phyloP scores from a whole-genome alignment of 2,113 vertebrate species.

The Brachionichthys hirsutus region DNA sequence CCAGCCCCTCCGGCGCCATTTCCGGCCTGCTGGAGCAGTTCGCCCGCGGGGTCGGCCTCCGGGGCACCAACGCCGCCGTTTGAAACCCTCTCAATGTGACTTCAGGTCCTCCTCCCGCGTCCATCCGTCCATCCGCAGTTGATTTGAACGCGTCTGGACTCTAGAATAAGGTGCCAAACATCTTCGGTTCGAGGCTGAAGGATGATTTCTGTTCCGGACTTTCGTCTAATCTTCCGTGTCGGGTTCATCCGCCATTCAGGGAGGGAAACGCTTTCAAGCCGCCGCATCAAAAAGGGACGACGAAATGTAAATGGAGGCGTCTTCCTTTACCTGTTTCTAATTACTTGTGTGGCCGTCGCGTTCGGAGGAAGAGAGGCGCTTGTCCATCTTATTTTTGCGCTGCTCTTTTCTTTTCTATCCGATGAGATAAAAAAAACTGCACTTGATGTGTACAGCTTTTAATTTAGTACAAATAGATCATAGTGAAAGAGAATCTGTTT shows the following conservation, averaged over 20 bases:
- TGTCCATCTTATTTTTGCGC: conserved; percentile 23
- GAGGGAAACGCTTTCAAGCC: conserved; percentile 35
- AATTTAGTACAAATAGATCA: no score
- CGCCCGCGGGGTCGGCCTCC: conserved; percentile 89
- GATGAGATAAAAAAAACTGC: conserved; percentile 8
- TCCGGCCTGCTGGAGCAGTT: conserved; percentile 95
- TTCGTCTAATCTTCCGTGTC: not conserved
- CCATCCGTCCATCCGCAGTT: conserved; percentile 13
- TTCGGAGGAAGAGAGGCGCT: not conserved
- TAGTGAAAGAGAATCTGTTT: no score
- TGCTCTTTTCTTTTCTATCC: conserved; percentile 18
- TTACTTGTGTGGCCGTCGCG: conserved; percentile 2
- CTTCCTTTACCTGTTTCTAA: not conserved
- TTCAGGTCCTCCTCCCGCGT: conserved; percentile 17
- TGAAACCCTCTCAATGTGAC: conserved; percentile 69
- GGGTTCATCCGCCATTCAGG: conserved; percentile 15
- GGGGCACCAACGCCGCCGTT: conserved; percentile 83
- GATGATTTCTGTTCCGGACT: conserved; percentile 17
- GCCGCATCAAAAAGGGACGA: conserved; percentile 59
- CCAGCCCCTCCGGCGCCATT: conserved; percentile 90
- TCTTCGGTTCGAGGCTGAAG: conserved; percentile 46
- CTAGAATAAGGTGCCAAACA: conserved; percentile 72
- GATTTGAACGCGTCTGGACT: conserved; percentile 34
- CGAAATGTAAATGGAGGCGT: conserved; percentile 3
- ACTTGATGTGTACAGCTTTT: conserved; percentile 20